Evolutionary conservation across 2,888 invertebrate genomes (phyloP), one percentile per base, ranked within the genome.

Genomic region (Scaptomyza polygonia): DNA sequence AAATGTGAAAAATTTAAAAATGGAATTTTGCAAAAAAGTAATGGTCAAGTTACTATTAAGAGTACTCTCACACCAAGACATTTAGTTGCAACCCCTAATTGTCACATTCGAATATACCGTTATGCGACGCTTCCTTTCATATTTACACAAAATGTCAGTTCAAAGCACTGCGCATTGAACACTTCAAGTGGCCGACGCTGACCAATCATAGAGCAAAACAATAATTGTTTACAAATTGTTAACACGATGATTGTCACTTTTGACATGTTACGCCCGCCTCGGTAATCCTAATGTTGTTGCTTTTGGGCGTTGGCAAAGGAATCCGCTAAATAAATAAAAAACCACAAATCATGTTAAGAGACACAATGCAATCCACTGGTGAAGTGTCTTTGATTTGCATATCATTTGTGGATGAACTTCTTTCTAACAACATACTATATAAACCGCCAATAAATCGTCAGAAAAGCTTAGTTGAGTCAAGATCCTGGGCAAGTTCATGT

Each of bases 141-240:
- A 67, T 86, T 88, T 85, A 75, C 88, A 51, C 72, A 68, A 73
- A 79, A 79, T 64, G 83, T 85, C 86, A n/a, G n/a, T n/a, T n/a
- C n/a, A n/a, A n/a, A n/a, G n/a, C n/a, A n/a, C n/a, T n/a, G n/a
- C n/a, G n/a, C n/a, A 16, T 18, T 18, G 49, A 72, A 67, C 70
- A 69, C 59, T 69, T 71, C 51, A 42, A 70, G 71, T 79, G 75
- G 66, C 53, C 65, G 49, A 55, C 72, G 58, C 18, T 69, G 71
- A 71, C 82, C 82, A 87, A 82, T 82, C 82, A 83, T 75, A 86
- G 84, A 86, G 88, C 88, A 84, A 74, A 85, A 82, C 83, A 88
- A 81, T 85, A 79, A 86, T 88, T 88, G 88, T 88, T 88, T 89
- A 89, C 88, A 88, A 89, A 88, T 89, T 89, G 88, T 89, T 88